A percentile compares a stretch with the other conserved stretches of the same genome.
phyloP scores from a whole-genome alignment of 2,797 vertebrate species.

The Tenualosa thibaudeaui region DNA sequence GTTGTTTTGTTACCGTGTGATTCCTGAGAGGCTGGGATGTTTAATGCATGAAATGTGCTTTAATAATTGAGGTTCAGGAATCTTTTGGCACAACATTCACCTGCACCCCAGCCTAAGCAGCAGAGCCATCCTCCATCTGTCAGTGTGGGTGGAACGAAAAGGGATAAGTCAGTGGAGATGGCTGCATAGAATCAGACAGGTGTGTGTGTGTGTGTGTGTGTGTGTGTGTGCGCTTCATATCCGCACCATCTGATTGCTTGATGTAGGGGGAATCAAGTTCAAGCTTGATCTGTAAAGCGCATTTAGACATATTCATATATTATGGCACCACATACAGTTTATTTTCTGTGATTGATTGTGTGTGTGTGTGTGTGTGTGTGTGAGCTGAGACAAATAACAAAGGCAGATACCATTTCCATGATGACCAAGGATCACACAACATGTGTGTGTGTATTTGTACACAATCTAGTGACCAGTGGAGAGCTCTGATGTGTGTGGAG shows the following conservation, averaged over 20 bases:
- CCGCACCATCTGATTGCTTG: no score
- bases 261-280: no score
- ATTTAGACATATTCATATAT: no score
- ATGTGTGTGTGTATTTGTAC: neutral
- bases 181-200: neutral
- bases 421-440: no score
- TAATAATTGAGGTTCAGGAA: conserved; percentile 42
- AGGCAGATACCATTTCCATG: no score
- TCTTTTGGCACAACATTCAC: conserved; percentile 19
- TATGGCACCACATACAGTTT: no score
- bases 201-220: conserved; percentile 18
- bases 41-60: conserved; percentile 41
- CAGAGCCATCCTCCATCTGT: neutral
- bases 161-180: no score
- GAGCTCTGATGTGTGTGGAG: no score
- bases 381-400: neutral
- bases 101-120: conserved; percentile 24
- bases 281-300: no score
- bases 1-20: neutral
- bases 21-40: conserved; percentile 29
- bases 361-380: conserved; percentile 14
- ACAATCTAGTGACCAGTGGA: no score
- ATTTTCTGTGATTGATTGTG: neutral
- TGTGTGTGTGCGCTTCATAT: no score
- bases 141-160: no score